Conservation (phyloP, 2,888 invertebrate genomes). For the Apantesis nais region DNA sequence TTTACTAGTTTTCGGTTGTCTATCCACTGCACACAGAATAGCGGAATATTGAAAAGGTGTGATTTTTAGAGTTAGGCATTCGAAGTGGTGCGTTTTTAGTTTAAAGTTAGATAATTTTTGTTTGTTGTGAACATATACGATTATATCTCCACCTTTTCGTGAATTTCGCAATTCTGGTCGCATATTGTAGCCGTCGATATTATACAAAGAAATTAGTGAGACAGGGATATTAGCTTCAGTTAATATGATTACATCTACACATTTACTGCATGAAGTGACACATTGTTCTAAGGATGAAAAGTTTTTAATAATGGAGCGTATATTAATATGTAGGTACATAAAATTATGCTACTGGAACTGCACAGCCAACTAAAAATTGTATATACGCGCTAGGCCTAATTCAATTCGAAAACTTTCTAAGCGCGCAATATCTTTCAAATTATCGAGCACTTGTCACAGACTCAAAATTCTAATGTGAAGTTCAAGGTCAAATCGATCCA, state of each 20-base stretch:
- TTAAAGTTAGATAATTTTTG: neutral
- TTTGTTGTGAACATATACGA: neutral
- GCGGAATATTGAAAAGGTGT: conserved; percentile 1
- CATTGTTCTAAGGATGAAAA: conserved; percentile 3
- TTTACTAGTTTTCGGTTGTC: neutral
- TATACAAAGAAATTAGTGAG: neutral
- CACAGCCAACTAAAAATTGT: too few species aligned
- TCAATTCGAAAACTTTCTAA: too few species aligned
- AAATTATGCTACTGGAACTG: too few species aligned
- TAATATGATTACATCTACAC: neutral
- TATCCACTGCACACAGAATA: neutral
- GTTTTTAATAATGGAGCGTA: neutral
- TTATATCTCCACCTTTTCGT: neutral
- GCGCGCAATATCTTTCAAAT: too few species aligned
- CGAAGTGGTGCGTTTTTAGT: neutral
- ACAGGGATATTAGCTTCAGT: neutral
- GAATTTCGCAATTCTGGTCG: neutral
- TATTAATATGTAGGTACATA: neutral
- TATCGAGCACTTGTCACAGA: too few species aligned
- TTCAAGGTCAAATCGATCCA: too few species aligned
- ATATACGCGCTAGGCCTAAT: too few species aligned
- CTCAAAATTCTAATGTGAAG: too few species aligned
- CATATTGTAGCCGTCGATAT: neutral
- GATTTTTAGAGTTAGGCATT: neutral
- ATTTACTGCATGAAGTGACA: neutral